These are phyloP conservation scores for Mimachlamys varia DNA, from an alignment of 2,888 invertebrate genomes.

Conservation along the genomic window DNA sequence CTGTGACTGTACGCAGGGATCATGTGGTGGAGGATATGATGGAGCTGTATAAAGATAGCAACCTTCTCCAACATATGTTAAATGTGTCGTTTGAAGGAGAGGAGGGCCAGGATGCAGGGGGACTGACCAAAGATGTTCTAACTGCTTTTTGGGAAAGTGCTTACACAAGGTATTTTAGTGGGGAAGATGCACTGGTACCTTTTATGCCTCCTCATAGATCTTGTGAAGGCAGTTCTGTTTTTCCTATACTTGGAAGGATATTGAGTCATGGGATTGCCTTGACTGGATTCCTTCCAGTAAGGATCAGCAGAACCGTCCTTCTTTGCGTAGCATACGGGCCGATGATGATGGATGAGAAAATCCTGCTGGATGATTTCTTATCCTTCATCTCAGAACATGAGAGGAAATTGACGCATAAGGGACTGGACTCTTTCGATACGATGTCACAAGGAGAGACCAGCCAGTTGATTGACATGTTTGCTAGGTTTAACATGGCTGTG, in stretches of 20 bases:
- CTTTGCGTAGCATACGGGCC: neutral
- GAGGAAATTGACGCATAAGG: neutral
- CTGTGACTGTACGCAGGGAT: too few relatives aligned
- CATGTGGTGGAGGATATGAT: too few relatives aligned
- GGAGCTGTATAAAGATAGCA: too few relatives aligned
- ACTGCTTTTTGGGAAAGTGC: slow-evolving; percentile 3
- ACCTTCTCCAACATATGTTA: neutral
- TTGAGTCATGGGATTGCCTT: neutral
- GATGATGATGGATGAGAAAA: neutral
- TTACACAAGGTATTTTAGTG: neutral
- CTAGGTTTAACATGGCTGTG: slow-evolving; percentile 9
- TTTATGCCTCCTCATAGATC: neutral
- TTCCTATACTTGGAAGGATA: neutral
- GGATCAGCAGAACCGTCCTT: neutral
- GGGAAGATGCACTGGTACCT: neutral
- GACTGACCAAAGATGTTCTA: neutral
- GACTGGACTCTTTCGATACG: neutral
- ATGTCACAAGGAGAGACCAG: neutral
- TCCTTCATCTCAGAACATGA: neutral
- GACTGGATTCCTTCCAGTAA: neutral
- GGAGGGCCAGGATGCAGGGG: slow-evolving; percentile 17
- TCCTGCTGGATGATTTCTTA: neutral
- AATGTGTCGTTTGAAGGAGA: neutral
- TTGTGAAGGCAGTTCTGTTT: neutral
- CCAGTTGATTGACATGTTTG: neutral